Evolutionary conservation across 2,888 invertebrate species (phyloP), one percentile per base, ranked within the genome.

Genomic region (Pocota personata): DNA sequence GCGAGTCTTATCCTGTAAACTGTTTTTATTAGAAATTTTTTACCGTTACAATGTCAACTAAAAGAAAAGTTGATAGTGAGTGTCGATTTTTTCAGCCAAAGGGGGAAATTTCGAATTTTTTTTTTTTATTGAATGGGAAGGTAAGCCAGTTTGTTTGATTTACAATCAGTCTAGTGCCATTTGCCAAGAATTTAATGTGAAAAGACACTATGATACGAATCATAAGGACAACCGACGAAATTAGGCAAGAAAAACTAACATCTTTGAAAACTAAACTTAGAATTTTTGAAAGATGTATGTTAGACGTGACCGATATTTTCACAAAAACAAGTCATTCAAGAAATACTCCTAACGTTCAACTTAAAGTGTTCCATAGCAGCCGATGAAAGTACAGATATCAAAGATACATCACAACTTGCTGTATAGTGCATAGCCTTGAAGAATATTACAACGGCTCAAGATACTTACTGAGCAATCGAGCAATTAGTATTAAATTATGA

Each of bases 251-350:
- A 32, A 14, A 27, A 52, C 8, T 50, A 6, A 24, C 8, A 27
- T 50, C 27, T 52, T 52, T 27, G 6, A 52, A 52, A 52, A 52
- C 4, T 14, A 27, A 52, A 27, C 27, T 50, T 50, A 19, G n/a
- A 50, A 19, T 19, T 16, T 12, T 24, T 50, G 3, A 50, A 50
- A 50, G 27, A 27, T 50, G 0, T 7, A 12, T 5, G 27, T n/a
- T n/a, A 52, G n/a, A 52, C n/a, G n/a, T 27, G 21, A 3, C 30
- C 7, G 6, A 30, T 52, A 14, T 52, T 52, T 27, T 52, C 30
- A 52, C 52, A 52, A 27, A 30, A 52, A 27, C 27, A 52, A 27
- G 52, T 52, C 52, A 27, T 52, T 52, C 52, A 52, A 52, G 52
- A 52, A 52, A 52, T 14, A 52, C 14, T 14, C 52, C 27, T 27